Evolutionary conservation across 2,113 vertebrate species (phyloP).

Genomic region (Chaetops frenatus): DNA sequence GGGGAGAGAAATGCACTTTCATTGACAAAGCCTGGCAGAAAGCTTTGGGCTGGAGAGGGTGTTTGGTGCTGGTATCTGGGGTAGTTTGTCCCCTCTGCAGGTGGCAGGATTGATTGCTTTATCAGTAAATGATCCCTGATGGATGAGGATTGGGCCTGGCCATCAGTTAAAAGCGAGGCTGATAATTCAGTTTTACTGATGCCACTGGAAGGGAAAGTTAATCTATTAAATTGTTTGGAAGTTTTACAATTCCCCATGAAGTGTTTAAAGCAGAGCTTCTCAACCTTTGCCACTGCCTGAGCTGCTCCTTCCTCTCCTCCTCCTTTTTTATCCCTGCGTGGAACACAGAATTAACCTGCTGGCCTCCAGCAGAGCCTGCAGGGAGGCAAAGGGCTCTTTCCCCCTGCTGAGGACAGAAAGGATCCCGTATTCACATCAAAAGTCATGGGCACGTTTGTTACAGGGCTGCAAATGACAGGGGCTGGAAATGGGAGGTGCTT

Average conservation of each 20-base stretch:
- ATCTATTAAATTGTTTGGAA: conserved; percentile 49
- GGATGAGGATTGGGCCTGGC: conserved; percentile 5
- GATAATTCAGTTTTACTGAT: conserved; percentile 62
- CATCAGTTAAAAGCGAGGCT: conserved; percentile 26
- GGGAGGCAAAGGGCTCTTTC: background rate
- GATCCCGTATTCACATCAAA: background rate
- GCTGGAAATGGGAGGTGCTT: background rate
- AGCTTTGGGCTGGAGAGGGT: conserved; percentile 21
- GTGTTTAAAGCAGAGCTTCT: conserved; percentile 33
- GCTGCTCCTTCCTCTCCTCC: background rate
- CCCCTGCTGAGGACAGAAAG: background rate
- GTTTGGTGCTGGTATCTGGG: conserved; percentile 42
- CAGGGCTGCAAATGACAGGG: background rate
- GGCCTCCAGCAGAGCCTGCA: background rate
- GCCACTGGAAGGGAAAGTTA: conserved; percentile 24
- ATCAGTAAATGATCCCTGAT: conserved; percentile 45
- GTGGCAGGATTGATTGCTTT: conserved; percentile 30
- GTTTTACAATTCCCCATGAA: conserved; percentile 48
- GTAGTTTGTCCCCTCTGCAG: conserved; percentile 15
- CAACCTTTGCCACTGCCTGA: conserved; percentile 1
- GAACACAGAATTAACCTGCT: background rate
- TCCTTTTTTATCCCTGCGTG: background rate
- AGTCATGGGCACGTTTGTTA: background rate
- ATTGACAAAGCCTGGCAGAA: background rate
- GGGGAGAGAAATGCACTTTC: conserved; percentile 40